Evolutionary conservation across 2,113 vertebrate species (phyloP).

Genomic region (Mus pahari): DNA sequence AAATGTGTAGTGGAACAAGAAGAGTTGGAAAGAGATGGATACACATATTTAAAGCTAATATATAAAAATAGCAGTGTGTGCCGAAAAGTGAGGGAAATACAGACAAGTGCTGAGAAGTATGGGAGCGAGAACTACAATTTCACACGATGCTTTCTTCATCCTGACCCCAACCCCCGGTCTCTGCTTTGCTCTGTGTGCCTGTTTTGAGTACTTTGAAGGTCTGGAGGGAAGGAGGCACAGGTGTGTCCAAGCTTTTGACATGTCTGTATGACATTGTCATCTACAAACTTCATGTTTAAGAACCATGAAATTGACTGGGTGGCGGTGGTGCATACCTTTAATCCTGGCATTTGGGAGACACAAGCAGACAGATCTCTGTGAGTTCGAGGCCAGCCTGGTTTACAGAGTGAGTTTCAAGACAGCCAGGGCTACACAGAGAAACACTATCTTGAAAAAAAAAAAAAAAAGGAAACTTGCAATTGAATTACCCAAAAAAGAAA

Average conservation of each 20-base stretch:
- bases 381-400: no score
- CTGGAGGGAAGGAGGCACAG: not conserved
- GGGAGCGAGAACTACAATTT: not conserved
- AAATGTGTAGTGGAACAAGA: not conserved
- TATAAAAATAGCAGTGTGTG: not conserved
- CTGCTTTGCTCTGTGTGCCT: not conserved
- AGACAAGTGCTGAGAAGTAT: not conserved
- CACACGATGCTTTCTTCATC: not conserved
- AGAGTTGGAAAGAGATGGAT: not conserved
- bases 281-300: not conserved
- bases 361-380: not conserved
- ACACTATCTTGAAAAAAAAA: no score
- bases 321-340: not conserved
- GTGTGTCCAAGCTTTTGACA: not conserved
- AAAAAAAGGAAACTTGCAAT: no score
- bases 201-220: not conserved
- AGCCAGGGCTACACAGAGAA: no score
- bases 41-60: not conserved
- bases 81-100: not conserved
- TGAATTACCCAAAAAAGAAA: no score
- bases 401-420: no score
- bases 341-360: not conserved
- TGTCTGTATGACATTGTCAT: not conserved
- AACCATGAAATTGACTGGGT: not conserved
- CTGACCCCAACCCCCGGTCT: not conserved